phyloP scores from a whole-genome alignment of 2,113 vertebrate species.

The Coracopsis vasa region DNA sequence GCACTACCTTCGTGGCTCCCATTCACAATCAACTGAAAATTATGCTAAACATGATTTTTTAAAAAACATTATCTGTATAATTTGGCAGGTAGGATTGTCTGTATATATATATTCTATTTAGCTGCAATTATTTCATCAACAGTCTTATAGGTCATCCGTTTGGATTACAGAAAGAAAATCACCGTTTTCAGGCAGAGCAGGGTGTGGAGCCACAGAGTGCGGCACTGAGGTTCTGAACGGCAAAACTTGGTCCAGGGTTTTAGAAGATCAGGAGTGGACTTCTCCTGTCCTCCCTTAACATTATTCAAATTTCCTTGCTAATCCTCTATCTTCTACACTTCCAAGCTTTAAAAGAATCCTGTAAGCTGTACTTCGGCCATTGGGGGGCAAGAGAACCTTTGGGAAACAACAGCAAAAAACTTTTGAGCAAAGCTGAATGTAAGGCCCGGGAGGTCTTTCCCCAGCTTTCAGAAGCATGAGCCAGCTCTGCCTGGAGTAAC shows the following conservation, averaged over 20 bases:
- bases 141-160: background rate
- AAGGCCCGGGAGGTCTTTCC: background rate
- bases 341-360: background rate
- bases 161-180: background rate
- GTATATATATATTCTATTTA: background rate
- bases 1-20: background rate
- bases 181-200: accelerated
- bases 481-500: background rate
- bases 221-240: background rate
- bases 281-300: accelerated
- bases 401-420: background rate
- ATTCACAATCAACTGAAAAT: background rate
- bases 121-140: background rate
- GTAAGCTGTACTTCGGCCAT: background rate
- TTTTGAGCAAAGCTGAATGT: background rate
- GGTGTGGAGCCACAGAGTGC: background rate
- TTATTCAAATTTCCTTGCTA: background rate
- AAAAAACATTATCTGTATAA: background rate
- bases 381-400: background rate
- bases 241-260: background rate
- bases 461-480: background rate
- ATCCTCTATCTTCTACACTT: background rate
- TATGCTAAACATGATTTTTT: background rate
- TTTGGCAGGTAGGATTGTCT: background rate
- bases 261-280: background rate